Evolutionary conservation across 64 coral and sea anemone genomes (phyloP), one percentile per base, ranked within the genome.

Genomic region (Acropora yongei): DNA sequence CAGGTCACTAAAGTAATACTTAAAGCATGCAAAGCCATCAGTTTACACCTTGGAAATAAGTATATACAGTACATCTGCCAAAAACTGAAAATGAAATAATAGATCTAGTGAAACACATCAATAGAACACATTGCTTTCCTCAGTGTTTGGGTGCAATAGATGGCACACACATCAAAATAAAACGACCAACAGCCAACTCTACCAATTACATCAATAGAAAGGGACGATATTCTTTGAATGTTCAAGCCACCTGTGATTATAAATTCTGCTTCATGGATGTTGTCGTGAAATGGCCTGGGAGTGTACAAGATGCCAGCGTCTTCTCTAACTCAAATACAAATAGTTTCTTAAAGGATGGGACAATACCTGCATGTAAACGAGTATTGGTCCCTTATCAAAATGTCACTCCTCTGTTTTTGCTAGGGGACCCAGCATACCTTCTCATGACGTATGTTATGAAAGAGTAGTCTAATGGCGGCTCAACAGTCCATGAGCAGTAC

Each of bases 381-480:
- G 47, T 82, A 82, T 82, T 91, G 89, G 78, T 91, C 78, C 89
- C 87, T 89, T 74, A 89, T 89, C 74, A 89, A 89, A 75, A 89
- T 78, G 74, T 74, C 57, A 89, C 79, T 89, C 87, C 87, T 63
- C 74, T 89, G 74, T 87, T 89, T 78, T 78, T 89, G 61, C 61
- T 78, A 41, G 51, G 51, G 51, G 51, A 55, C 51, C 51, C 51
- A 55, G 51, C 51, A 55, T 55, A 55, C 51, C 51, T 20, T 19
- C 72, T 75, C 74, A 89, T 89, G 87, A 74, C 87, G 57, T 89
- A 89, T 89, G 74, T 89, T 89, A 89, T 90, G 89, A 90, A 90
- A 82, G 89, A 90, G 53, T 90, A 90, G 18, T 90, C 89, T 51
- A 90, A 90, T 88, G 86, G 86, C 50, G 86, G 86, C 77, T 79